Evolutionary conservation across 1,140 invertebrate species (phyloP).

Genomic region (Drosophila albomicans): DNA sequence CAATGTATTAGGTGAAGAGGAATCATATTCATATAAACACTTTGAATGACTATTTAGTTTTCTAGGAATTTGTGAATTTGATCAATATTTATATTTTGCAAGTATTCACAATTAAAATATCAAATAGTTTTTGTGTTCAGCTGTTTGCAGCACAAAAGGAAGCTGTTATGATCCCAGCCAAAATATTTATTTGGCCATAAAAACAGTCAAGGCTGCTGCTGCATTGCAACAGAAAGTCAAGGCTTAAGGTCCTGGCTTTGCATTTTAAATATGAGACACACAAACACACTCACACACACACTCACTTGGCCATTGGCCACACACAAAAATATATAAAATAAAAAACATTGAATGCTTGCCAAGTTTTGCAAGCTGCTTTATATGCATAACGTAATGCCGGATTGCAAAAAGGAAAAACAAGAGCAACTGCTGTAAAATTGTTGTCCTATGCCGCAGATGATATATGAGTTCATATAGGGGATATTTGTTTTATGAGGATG

Average conservation of each 20-base stretch:
- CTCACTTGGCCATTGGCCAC: not conserved
- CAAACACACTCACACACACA: no score
- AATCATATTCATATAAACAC: no score
- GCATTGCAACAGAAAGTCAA: conserved; percentile 1
- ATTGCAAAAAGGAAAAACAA: not conserved
- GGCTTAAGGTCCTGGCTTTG: conserved; percentile 2
- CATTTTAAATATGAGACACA: not conserved
- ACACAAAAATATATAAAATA: not conserved
- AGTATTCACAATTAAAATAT: no score
- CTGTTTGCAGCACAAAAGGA: not conserved
- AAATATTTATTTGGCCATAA: not conserved
- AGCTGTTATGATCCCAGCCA: not conserved
- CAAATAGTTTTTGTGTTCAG: not conserved
- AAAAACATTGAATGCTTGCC: conserved; percentile 3
- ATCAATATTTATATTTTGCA: no score
- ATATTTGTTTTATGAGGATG: conserved; percentile 29
- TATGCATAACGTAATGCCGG: not conserved
- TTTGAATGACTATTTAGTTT: no score
- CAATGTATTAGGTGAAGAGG: no score
- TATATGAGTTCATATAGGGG: conserved; percentile 21
- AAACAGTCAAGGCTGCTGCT: not conserved
- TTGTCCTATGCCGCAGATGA: conserved; percentile 22
- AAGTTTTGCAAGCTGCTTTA: conserved; percentile 7
- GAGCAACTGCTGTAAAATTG: conserved; percentile 6
- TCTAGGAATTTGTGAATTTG: no score